These are phyloP conservation scores for Cistogaster globosa DNA, from an alignment of 2,888 invertebrate genomes.

Conservation along the genomic window DNA sequence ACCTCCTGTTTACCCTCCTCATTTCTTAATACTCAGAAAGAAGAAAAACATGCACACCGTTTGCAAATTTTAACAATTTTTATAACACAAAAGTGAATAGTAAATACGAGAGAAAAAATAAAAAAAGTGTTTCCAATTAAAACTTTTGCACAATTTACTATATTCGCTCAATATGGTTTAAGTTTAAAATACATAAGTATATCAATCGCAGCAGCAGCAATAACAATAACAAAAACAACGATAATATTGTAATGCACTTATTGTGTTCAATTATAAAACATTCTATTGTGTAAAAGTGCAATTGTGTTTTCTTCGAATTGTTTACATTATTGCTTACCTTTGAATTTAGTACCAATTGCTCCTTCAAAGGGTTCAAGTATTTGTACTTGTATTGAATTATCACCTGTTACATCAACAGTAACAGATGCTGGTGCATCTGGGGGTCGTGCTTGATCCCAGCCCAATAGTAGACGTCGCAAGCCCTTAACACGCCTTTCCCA, in stretches of 20 bases:
- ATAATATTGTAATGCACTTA: background rate
- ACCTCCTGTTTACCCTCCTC: too few relatives aligned
- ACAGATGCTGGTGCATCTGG: conserved; percentile 93
- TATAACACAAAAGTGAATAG: too few relatives aligned
- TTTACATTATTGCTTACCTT: conserved; percentile 85
- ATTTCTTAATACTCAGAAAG: too few relatives aligned
- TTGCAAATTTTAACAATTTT: too few relatives aligned
- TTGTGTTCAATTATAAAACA: background rate
- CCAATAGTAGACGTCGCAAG: conserved; percentile 88
- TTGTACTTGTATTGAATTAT: conserved; percentile 86
- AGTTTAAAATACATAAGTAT: too few relatives aligned
- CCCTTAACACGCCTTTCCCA: conserved; percentile 89
- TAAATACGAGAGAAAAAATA: too few relatives aligned
- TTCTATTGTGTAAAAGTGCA: background rate
- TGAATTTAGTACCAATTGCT: conserved; percentile 94
- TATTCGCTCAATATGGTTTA: too few relatives aligned
- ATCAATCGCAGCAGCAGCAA: too few relatives aligned
- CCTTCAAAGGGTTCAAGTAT: conserved; percentile 90
- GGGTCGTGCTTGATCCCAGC: conserved; percentile 93
- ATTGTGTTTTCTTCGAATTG: background rate
- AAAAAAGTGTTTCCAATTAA: too few relatives aligned
- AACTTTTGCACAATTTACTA: too few relatives aligned
- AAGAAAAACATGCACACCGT: too few relatives aligned
- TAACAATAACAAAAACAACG: background rate
- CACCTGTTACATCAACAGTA: conserved; percentile 87